Percentiles rank a stretch among this genome's conserved stretches.
Evolutionary conservation across 2,113 vertebrate genomes (phyloP).

Genomic region (Microcebus griseorufus): DNA sequence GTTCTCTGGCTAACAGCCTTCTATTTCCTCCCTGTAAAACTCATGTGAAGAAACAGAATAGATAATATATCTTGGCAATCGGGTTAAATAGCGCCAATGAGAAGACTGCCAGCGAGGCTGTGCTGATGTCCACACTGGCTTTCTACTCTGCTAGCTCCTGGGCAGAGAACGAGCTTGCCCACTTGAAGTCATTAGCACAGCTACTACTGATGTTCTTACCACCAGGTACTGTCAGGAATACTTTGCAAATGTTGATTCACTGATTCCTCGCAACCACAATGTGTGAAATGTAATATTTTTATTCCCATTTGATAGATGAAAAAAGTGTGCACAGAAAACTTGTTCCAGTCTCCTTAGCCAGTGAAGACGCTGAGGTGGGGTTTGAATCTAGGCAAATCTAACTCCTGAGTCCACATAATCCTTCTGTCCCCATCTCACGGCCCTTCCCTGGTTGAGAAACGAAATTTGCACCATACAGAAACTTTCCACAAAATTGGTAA

Average conservation of each 20-base stretch:
- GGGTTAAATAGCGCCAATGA: not conserved
- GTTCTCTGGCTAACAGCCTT: not conserved
- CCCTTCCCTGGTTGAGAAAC: not conserved
- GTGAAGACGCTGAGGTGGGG: not conserved
- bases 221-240: not conserved
- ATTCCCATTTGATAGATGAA: not conserved
- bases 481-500: not conserved
- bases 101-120: not conserved
- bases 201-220: not conserved
- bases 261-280: not conserved
- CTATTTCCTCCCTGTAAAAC: slow-evolving; percentile 5
- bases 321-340: not conserved
- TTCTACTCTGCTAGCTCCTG: not conserved
- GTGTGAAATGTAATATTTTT: not conserved
- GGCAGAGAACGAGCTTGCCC: not conserved
- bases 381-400: not conserved
- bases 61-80: not conserved
- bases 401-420: not conserved
- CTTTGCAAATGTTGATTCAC: not conserved
- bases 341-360: not conserved
- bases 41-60: not conserved
- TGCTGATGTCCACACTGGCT: not conserved
- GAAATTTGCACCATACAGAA: not conserved
- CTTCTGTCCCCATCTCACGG: not conserved
- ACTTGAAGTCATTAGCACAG: not conserved